Percentiles rank a stretch among this genome's conserved stretches.
Evolutionary conservation across 2,113 vertebrate genomes (phyloP).

Genomic region (Toxotes chatareus): DNA sequence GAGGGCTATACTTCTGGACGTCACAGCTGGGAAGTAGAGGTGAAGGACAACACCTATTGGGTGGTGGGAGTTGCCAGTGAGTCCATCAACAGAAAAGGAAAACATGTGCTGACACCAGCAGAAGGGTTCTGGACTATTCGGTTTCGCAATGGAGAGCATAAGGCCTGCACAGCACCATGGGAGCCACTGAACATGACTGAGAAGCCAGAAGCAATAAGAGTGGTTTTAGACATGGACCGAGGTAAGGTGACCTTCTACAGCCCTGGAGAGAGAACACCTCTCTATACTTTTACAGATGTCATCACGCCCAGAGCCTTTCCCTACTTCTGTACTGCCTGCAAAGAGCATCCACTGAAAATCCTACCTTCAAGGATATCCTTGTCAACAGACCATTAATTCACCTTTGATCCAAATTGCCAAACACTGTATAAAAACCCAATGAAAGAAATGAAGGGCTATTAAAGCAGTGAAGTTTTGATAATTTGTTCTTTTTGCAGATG

Average conservation of each 20-base stretch:
- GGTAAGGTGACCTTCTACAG: constrained; percentile 83
- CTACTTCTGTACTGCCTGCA: constrained; percentile 86
- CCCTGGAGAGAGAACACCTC: constrained; percentile 76
- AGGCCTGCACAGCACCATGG: constrained; percentile 86
- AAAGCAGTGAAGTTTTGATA: background rate
- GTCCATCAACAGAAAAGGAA: constrained; percentile 84
- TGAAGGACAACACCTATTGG: constrained; percentile 85
- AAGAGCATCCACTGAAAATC: constrained; percentile 82
- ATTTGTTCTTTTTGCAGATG: background rate
- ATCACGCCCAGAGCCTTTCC: constrained; percentile 75
- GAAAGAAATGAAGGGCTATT: background rate
- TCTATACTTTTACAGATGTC: constrained; percentile 81
- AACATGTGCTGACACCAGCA: constrained; percentile 84
- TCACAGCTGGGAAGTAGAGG: constrained; percentile 84
- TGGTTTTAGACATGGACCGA: constrained; percentile 85
- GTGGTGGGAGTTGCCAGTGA: constrained; percentile 84
- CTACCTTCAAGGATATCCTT: constrained; percentile 71
- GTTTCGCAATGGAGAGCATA: constrained; percentile 84
- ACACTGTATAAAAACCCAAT: background rate
- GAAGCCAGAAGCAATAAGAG: constrained; percentile 74
- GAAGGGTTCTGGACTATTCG: constrained; percentile 87
- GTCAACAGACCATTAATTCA: constrained; percentile 66
- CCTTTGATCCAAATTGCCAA: background rate
- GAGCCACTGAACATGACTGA: constrained; percentile 78
- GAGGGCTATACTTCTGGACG: constrained; percentile 81